Evolutionary conservation across 2,113 vertebrate genomes (phyloP), one percentile per base, ranked within the genome.

Genomic region (Pimephales promelas): DNA sequence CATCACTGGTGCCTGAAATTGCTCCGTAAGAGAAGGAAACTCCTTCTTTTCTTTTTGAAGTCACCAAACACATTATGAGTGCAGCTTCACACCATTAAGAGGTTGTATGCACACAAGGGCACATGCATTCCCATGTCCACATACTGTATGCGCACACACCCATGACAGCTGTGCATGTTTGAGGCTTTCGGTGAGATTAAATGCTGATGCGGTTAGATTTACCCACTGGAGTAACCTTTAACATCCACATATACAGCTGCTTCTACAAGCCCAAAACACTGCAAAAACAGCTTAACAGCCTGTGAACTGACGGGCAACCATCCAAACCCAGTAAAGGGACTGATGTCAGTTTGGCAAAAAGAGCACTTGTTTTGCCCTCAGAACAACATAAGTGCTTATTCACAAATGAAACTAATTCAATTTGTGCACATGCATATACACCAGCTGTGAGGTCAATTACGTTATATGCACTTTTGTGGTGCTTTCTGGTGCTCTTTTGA

Each of bases 111-210:
- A 85, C 82, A 70, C 68, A 72, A 70, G 43, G n/a, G 2, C 28
- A 59, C 68, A 59, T 80, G 47, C 73, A 79, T 18, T 72, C 52
- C 66, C 66, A 72, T 26, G 40, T 79, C 10, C 22, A 57, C 24
- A 2, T 40, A 40, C 40, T 40, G 64, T 8, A 22, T 7, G 20
- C 77, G 73, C 86, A 85, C 75, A 83, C 79, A 85, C 76, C 84
- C 84, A 40, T 57, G 82, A 89, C 88, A 90, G 87, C 89, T 90
- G 88, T 24, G 78, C 26, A 36, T 71, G 73, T 59, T 52, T 49
- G 79, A 88, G 68, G 83, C 88, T 90, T 85, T 92, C 87, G 87
- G 81, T 83, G 81, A 91, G 90, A 93, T 91, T 90, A 92, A 90
- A 86, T 88, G 86, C 87, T 88, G 88, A 90, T 88, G 86, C 88